Conservation (phyloP, 2,888 invertebrate species). For the Nysson spinosus region DNA sequence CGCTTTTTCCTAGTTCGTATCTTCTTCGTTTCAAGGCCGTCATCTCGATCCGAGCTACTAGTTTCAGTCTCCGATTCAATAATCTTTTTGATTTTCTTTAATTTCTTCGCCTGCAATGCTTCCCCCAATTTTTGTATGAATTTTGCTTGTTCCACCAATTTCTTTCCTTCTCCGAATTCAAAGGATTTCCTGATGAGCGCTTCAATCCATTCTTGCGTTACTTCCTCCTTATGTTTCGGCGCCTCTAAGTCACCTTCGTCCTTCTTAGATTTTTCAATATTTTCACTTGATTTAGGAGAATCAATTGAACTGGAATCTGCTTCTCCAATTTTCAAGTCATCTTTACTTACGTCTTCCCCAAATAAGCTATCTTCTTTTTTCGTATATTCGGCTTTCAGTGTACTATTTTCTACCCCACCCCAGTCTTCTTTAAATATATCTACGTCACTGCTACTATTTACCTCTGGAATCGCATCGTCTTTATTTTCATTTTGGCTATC, state of each 20-base stretch:
- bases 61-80: constrained; percentile 80
- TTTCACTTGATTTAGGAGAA: neutral
- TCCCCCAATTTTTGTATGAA: constrained; percentile 78
- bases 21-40: constrained; percentile 47
- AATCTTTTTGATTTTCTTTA: constrained; percentile 80
- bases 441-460: constrained; percentile 62
- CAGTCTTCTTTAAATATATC: constrained; percentile 25
- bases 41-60: constrained; percentile 68
- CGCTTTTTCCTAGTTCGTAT: constrained; percentile 57
- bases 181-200: constrained; percentile 67
- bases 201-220: constrained; percentile 69
- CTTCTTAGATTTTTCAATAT: constrained; percentile 15
- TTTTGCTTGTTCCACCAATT: constrained; percentile 76
- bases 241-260: constrained; percentile 22
- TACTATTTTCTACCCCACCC: neutral
- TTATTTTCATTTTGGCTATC: constrained; percentile 19
- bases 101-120: constrained; percentile 70
- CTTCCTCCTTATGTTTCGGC: constrained; percentile 56
- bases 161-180: constrained; percentile 66
- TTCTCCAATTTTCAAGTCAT: constrained; percentile 12
- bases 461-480: constrained; percentile 56
- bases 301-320: constrained; percentile 14
- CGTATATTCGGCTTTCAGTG: constrained; percentile 7
- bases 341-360: constrained; percentile 1
- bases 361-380: neutral